Conservation (phyloP, 2,113 vertebrate genomes). For the Beaufortia kweichowensis region DNA sequence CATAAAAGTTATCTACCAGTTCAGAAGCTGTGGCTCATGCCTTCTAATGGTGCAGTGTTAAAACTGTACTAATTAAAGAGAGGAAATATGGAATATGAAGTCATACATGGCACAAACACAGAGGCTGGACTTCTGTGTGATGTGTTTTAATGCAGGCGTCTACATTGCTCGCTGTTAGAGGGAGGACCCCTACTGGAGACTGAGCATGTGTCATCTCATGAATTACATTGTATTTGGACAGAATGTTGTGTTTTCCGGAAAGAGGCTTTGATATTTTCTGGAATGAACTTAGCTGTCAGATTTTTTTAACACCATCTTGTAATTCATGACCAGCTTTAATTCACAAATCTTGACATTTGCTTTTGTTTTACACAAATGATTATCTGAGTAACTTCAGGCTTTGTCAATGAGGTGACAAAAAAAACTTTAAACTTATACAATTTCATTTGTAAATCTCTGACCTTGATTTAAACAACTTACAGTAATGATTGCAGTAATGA, state of each 20-base stretch:
- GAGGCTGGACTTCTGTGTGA: slow-evolving; percentile 11
- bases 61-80: slow-evolving; percentile 64
- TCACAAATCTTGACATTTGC: neutral
- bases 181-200: slow-evolving; percentile 68
- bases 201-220: neutral
- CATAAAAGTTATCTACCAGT: slow-evolving; percentile 68
- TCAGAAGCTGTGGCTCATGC: slow-evolving; percentile 58
- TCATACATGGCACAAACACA: slow-evolving; percentile 49
- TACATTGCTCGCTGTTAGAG: slow-evolving; percentile 57
- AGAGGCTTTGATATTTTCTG: neutral
- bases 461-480: too few relatives aligned
- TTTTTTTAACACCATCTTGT: neutral
- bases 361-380: neutral
- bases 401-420: neutral
- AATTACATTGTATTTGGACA: neutral
- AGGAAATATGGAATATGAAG: slow-evolving; percentile 55
- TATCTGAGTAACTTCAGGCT: neutral
- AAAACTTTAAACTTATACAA: neutral
- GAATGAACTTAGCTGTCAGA: too few relatives aligned
- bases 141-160: slow-evolving; percentile 46
- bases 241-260: neutral
- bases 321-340: neutral
- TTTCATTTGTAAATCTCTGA: neutral
- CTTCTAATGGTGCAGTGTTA: slow-evolving; percentile 62
- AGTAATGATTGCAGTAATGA: too few relatives aligned